Conservation (phyloP, 2,888 invertebrate species). For the Tubulanus polymorphus region DNA sequence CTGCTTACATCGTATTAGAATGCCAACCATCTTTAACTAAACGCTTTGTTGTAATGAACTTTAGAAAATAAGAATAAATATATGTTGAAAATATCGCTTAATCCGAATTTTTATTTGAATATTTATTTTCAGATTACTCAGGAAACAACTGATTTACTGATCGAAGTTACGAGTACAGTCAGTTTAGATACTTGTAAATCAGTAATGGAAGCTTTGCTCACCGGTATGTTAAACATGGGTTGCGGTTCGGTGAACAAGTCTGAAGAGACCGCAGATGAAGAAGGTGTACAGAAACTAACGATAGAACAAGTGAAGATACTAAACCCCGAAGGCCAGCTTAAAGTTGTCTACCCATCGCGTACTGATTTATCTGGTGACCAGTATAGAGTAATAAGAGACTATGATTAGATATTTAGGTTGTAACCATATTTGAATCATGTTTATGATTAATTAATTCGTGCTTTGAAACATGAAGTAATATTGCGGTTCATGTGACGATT, state of each 20-base stretch:
- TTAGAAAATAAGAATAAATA: no score
- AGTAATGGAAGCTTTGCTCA: conserved; percentile 66
- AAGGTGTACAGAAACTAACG: conserved; percentile 25
- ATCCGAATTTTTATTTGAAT: no score
- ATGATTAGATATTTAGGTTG: no score
- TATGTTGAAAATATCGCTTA: no score
- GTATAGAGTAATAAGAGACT: conserved; percentile 31
- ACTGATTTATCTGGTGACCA: conserved; percentile 60
- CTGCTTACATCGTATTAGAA: no score
- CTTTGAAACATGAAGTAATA: no score
- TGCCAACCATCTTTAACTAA: no score
- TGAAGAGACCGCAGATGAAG: conserved; percentile 34
- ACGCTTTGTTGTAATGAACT: no score
- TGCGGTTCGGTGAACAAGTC: conserved; percentile 27
- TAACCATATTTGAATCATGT: no score
- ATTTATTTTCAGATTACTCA: conserved; percentile 69
- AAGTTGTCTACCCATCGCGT: conserved; percentile 75
- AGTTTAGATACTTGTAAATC: conserved; percentile 64
- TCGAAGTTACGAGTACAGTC: conserved; percentile 73
- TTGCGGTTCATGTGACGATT: no score
- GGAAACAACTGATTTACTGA: conserved; percentile 64
- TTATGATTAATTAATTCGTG: no score
- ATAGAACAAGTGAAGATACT: conserved; percentile 70
- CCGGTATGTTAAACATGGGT: conserved; percentile 60
- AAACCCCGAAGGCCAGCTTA: conserved; percentile 67